Conservation (phyloP, 2,797 vertebrate genomes). For the Euthynnus affinis region DNA sequence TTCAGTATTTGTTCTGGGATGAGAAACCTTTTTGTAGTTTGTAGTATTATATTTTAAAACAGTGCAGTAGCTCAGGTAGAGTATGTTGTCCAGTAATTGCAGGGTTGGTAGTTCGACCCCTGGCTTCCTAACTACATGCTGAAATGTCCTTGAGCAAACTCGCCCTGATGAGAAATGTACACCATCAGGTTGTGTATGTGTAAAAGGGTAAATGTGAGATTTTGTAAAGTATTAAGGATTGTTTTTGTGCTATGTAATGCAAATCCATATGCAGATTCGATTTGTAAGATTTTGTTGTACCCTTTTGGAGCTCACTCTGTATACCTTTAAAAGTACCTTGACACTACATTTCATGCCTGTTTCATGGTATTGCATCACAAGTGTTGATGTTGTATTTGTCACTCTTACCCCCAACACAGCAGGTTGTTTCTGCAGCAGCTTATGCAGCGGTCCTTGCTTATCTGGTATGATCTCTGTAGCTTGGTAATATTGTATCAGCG, state of each 20-base stretch:
- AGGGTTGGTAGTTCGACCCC: neutral
- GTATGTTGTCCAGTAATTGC: neutral
- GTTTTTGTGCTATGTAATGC: too few relatives aligned
- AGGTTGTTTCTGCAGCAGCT: conserved; percentile 78
- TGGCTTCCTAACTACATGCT: neutral
- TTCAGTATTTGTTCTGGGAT: neutral
- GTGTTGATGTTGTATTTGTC: neutral
- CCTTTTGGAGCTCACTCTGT: neutral
- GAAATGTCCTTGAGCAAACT: neutral
- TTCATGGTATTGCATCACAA: neutral
- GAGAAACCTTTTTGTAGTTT: neutral
- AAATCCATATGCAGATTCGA: too few relatives aligned
- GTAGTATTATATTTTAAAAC: neutral
- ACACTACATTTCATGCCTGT: neutral
- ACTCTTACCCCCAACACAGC: conserved; percentile 80
- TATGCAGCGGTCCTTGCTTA: conserved; percentile 47
- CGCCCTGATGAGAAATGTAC: neutral
- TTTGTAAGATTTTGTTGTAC: too few relatives aligned
- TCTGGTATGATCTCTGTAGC: conserved; percentile 57
- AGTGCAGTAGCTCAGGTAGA: neutral
- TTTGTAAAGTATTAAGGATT: too few relatives aligned
- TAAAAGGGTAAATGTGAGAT: too few relatives aligned
- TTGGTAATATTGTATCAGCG: conserved; percentile 60
- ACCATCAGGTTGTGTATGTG: too few relatives aligned
- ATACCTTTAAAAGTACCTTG: neutral